Conservation (phyloP, 2,113 vertebrate genomes). For the Notarius quadriscutis region DNA sequence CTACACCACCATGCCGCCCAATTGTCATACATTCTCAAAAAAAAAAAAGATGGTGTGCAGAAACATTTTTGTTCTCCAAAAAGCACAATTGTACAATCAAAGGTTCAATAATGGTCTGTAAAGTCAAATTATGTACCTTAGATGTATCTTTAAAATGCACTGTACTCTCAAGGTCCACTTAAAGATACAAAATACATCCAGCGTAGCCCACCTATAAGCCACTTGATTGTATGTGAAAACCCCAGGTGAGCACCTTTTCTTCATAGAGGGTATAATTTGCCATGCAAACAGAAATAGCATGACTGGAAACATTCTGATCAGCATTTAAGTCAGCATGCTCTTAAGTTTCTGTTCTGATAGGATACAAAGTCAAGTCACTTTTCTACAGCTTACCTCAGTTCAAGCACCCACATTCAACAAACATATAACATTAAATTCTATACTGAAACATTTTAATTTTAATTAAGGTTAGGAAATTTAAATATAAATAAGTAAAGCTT, state of each 20-base stretch:
- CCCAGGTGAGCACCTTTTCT: slow-evolving; percentile 11
- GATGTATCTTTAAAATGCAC: background rate
- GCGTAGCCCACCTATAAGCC: background rate
- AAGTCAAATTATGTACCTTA: background rate
- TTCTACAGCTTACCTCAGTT: background rate
- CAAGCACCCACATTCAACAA: background rate
- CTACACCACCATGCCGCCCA: too few relatives aligned
- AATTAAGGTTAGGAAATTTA: background rate
- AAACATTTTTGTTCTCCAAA: background rate
- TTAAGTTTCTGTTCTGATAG: background rate
- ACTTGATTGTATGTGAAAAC: background rate
- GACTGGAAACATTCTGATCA: slow-evolving; percentile 18
- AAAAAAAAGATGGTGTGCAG: background rate
- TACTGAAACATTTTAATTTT: background rate
- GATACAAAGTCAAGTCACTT: background rate
- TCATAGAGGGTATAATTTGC: background rate
- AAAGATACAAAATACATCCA: background rate
- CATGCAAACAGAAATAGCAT: slow-evolving; percentile 16
- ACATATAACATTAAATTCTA: background rate
- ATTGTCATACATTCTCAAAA: too few relatives aligned
- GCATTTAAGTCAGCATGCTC: slow-evolving; percentile 12
- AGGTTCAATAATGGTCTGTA: background rate
- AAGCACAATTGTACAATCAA: background rate
- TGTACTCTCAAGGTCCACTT: background rate
- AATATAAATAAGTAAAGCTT: background rate